A percentile compares a stretch with the other conserved stretches of the same genome.
These are phyloP conservation scores for Aelia acuminata DNA, from an alignment of 2,888 invertebrate species.

Conservation along the genomic window DNA sequence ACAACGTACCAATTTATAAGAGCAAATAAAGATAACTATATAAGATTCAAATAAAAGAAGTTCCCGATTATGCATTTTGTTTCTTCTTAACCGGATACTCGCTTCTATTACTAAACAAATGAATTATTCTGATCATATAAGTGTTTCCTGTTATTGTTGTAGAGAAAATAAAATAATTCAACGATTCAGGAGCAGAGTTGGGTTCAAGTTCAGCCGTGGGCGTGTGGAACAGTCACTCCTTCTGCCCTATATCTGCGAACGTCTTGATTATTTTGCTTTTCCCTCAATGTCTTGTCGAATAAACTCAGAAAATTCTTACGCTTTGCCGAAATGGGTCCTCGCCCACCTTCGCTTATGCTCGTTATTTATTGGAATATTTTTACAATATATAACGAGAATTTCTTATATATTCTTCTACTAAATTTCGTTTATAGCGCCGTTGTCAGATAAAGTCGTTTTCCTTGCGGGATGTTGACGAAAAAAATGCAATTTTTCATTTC, in stretches of 20 bases:
- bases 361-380: neutral
- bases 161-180: conserved; percentile 34
- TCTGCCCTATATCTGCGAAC: neutral
- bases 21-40: neutral
- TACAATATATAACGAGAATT: neutral
- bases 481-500: no score
- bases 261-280: neutral
- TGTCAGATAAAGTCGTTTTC: neutral
- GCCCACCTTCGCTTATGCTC: neutral
- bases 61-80: neutral
- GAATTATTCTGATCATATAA: conserved; percentile 31
- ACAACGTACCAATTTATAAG: neutral
- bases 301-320: neutral
- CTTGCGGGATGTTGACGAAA: neutral
- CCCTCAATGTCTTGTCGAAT: neutral
- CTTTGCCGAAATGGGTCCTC: neutral
- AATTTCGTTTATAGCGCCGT: neutral
- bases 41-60: neutral
- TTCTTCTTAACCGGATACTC: neutral
- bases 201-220: conserved; percentile 14
- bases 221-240: neutral
- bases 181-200: neutral
- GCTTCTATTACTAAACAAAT: conserved; percentile 11
- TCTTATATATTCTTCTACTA: neutral
- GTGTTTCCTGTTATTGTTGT: conserved; percentile 46